Evolutionary conservation across 2,797 vertebrate species (phyloP), one percentile per base, ranked within the genome.

Genomic region (Lepilemur septentrionalis): DNA sequence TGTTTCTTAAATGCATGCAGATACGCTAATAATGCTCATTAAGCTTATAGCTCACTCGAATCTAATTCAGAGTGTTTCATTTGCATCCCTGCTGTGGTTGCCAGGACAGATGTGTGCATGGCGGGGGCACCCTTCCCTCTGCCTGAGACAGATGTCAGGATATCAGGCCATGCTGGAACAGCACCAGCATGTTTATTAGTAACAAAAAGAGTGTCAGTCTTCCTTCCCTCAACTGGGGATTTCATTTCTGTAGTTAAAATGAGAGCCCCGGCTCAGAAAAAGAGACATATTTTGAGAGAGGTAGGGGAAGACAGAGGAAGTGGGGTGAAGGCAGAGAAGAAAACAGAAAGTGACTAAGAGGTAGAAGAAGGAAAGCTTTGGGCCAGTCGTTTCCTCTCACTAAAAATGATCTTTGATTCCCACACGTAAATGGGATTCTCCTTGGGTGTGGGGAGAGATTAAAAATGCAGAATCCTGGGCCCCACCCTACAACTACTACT

Each of bases 11-110:
- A 59, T 67, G 65, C 89, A 84, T 96, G 96, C 76, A 92, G 72
- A 92, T 81, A n/a, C 22, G 0, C 97, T 96, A 94, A 97, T 96
- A 70, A 90, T 2, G 30, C 76, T 94, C 72, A 94, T 97, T 96
- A 97, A 86, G 85, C 76, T 41, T 76, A 46, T 30, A 67, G 83
- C 86, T 94, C 94, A 61, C 91, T 87, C n/a, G 0, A 38, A 85
- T 94, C 84, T 94, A 96, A 94, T 94, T 97, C 73, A 67, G 70
- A 69, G 46, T 73, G 7, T 93, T 97, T 85, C 89, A 65, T 95
- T 89, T 84, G 23, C 87, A 30, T 80, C 89, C 65, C 78, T 70
- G 22, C 48, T 72, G 11, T 48, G 23, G 80, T 82, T 96, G 84
- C 89, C 52, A 70, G 80, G 95, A 95, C 97, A 98, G 93, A 96